Evolutionary conservation across 2,888 invertebrate species (phyloP).

Genomic region (Stegana nigrithorax): DNA sequence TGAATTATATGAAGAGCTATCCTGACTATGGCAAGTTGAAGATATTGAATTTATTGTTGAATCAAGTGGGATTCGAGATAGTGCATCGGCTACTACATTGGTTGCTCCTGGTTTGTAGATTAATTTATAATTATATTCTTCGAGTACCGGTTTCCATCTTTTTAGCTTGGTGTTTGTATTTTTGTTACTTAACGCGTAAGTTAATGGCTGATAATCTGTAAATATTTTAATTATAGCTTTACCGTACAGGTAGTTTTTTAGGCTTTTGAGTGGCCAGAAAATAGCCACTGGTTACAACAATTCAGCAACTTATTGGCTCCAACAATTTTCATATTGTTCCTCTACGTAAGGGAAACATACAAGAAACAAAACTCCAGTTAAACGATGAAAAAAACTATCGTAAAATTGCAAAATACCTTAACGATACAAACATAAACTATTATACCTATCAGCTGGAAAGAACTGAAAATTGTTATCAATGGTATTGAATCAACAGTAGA

Average conservation of each 20-base stretch:
- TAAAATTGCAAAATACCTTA: too few relatives aligned
- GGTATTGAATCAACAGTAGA: too few relatives aligned
- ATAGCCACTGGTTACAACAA: too few relatives aligned
- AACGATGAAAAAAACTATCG: too few relatives aligned
- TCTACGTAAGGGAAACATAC: too few relatives aligned
- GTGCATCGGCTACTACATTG: conserved; percentile 47
- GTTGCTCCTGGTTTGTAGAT: conserved; percentile 54
- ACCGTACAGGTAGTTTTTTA: conserved; percentile 49
- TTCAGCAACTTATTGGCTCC: too few relatives aligned
- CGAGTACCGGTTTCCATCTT: conserved; percentile 30
- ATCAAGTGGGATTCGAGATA: conserved; percentile 22
- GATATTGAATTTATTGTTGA: conserved; percentile 28
- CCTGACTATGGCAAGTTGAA: conserved; percentile 30
- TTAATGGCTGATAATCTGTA: conserved; percentile 30
- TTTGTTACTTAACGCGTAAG: not conserved
- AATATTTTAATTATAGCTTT: conserved; percentile 34
- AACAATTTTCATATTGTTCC: too few relatives aligned
- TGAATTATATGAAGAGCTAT: conserved; percentile 27
- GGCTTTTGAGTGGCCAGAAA: too few relatives aligned
- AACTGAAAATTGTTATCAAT: too few relatives aligned
- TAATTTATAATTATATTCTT: conserved; percentile 38
- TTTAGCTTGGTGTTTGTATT: conserved; percentile 28
- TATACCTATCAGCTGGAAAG: too few relatives aligned
- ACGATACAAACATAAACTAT: too few relatives aligned
- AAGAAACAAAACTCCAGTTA: too few relatives aligned